These are phyloP conservation scores for Yponomeuta evonymella DNA, from an alignment of 2,888 invertebrate genomes.

Conservation along the genomic window DNA sequence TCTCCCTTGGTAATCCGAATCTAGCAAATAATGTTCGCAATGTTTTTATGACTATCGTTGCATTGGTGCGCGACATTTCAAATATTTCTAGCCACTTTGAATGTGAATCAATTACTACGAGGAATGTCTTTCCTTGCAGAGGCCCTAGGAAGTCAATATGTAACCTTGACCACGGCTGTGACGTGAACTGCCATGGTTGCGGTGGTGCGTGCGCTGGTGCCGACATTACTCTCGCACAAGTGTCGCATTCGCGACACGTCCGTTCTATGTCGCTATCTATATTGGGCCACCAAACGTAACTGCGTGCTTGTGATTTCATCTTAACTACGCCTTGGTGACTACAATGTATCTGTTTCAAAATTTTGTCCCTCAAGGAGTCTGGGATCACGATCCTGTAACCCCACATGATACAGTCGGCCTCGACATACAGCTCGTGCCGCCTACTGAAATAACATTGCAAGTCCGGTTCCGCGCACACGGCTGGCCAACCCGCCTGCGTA, in stretches of 20 bases:
- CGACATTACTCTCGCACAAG: conserved; percentile 18
- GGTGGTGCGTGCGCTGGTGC: conserved; percentile 15
- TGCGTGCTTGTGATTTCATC: conserved; percentile 22
- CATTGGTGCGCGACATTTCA: conserved; percentile 14
- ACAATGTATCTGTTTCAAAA: conserved; percentile 24
- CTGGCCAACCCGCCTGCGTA: conserved; percentile 17
- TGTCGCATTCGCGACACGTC: conserved; percentile 18
- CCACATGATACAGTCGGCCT: conserved; percentile 22
- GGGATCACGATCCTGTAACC: conserved; percentile 24
- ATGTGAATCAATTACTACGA: conserved; percentile 21
- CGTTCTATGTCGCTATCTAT: conserved; percentile 23
- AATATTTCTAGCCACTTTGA: conserved; percentile 17
- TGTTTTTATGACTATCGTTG: conserved; percentile 14
- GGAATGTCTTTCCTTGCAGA: conserved; percentile 19
- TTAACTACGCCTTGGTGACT: conserved; percentile 26
- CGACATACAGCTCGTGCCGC: conserved; percentile 21
- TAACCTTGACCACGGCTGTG: conserved; percentile 13
- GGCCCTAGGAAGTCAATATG: conserved; percentile 26
- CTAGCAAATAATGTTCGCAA: conserved; percentile 11
- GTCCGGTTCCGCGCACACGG: not conserved
- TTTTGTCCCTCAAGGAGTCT: not conserved
- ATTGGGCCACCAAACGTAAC: conserved; percentile 27
- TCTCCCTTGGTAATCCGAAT: conserved; percentile 16
- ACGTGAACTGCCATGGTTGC: too few relatives aligned
- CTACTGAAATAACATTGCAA: conserved; percentile 14